A percentile compares a stretch with the other conserved stretches of the same genome.
Conservation (phyloP, 1,140 invertebrate species). For the Metaphire vulgaris region DNA sequence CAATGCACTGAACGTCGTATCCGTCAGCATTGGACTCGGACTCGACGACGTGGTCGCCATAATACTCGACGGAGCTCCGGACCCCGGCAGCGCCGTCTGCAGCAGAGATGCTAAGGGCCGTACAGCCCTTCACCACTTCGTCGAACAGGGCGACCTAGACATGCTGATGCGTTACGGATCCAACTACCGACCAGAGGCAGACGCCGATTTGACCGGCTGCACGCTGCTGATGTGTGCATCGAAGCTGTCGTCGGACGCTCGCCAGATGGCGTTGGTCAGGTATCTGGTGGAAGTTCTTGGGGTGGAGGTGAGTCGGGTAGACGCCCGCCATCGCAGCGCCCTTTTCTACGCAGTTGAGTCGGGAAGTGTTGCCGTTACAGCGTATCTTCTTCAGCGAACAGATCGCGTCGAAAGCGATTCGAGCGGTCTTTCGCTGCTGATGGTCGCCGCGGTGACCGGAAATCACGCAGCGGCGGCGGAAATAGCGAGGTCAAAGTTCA, state of each 20-base stretch:
- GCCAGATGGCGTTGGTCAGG: neutral
- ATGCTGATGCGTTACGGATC: neutral
- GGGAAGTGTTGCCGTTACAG: neutral
- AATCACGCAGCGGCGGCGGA: constrained; percentile 7
- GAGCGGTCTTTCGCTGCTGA: neutral
- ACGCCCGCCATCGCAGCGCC: constrained; percentile 13
- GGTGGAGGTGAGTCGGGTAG: constrained; percentile 7
- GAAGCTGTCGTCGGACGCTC: constrained; percentile 5
- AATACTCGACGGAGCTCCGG: neutral
- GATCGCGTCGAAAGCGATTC: constrained; percentile 2
- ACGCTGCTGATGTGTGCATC: constrained; percentile 26
- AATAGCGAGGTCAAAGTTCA: constrained; percentile 20
- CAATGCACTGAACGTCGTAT: constrained; percentile 15
- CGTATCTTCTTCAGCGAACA: constrained; percentile 11
- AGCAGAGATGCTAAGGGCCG: constrained; percentile 17
- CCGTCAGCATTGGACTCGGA: neutral
- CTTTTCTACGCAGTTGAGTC: constrained; percentile 23
- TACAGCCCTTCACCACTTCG: constrained; percentile 17
- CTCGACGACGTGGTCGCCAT: neutral
- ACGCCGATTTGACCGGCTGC: constrained; percentile 17
- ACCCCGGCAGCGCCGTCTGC: neutral
- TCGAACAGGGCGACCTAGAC: constrained; percentile 20
- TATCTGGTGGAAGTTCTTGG: constrained; percentile 15
- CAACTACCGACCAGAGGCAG: neutral
- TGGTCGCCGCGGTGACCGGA: constrained; percentile 20